These are phyloP conservation scores for Montipora cactus DNA, from an alignment of 64 coral and sea anemone species.

Conservation along the genomic window DNA sequence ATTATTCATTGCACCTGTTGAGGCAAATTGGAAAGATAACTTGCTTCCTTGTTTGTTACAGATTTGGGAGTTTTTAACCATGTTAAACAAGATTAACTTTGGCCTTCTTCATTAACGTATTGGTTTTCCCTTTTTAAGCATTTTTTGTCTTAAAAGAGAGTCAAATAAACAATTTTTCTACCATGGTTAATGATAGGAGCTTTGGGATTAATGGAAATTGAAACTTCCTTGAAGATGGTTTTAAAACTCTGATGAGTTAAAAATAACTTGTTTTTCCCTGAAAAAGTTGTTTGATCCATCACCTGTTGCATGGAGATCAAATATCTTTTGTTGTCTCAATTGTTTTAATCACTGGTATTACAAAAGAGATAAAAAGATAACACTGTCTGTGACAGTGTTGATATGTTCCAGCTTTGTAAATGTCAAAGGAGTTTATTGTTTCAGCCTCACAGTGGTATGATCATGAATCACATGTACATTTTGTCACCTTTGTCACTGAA, in stretches of 20 bases:
- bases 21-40: neutral
- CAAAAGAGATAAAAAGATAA: constrained; percentile 32
- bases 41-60: neutral
- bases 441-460: neutral
- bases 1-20: neutral
- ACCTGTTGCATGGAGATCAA: constrained; percentile 2
- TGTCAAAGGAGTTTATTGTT: constrained; percentile 30
- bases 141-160: neutral
- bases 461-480: neutral
- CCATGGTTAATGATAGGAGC: rapidly evolving
- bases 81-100: neutral
- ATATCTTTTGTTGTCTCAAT: constrained; percentile 47
- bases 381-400: constrained; percentile 17
- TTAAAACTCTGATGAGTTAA: neutral
- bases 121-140: neutral
- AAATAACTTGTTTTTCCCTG: neutral
- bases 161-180: neutral
- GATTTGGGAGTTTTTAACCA: no score
- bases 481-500: neutral
- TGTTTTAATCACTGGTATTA: neutral
- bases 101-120: neutral
- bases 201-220: neutral
- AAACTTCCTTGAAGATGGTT: neutral
- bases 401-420: neutral
- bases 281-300: neutral